These are phyloP conservation scores for Pandemis corylana DNA, from an alignment of 2,888 invertebrate genomes.

Conservation along the genomic window DNA sequence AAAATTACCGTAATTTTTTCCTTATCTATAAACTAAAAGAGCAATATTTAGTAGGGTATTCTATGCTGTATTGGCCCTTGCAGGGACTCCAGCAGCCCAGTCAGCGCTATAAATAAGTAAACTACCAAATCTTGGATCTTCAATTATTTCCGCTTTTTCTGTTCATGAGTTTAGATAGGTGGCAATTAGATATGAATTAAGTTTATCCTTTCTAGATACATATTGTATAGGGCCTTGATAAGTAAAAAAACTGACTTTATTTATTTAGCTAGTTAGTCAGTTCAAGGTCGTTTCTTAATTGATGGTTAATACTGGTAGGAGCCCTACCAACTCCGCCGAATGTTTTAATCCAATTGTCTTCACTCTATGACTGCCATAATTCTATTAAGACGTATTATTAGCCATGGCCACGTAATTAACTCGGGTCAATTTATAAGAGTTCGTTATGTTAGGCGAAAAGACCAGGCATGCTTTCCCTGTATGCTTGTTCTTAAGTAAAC, in stretches of 20 bases:
- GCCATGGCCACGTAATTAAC: slow-evolving; percentile 37
- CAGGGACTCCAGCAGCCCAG: too few species aligned
- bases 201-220: not conserved
- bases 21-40: too few species aligned
- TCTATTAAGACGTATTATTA: slow-evolving; percentile 56
- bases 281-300: not conserved
- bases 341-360: slow-evolving; percentile 73
- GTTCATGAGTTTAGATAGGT: not conserved
- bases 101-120: too few species aligned
- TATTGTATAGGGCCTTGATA: not conserved
- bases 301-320: slow-evolving; percentile 46
- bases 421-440: slow-evolving; percentile 34
- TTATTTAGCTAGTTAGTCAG: not conserved
- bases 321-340: slow-evolving; percentile 69
- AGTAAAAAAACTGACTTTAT: not conserved
- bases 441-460: slow-evolving; percentile 19
- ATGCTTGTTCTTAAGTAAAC: slow-evolving; percentile 11
- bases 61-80: too few species aligned
- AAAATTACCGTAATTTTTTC: too few species aligned
- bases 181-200: too few species aligned
- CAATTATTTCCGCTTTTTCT: not conserved
- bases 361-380: slow-evolving; percentile 61
- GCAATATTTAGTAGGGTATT: too few species aligned
- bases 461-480: slow-evolving; percentile 7
- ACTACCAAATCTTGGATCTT: too few species aligned